These are phyloP conservation scores for Rhineura floridana DNA, from an alignment of 2,113 vertebrate genomes.

Conservation along the genomic window DNA sequence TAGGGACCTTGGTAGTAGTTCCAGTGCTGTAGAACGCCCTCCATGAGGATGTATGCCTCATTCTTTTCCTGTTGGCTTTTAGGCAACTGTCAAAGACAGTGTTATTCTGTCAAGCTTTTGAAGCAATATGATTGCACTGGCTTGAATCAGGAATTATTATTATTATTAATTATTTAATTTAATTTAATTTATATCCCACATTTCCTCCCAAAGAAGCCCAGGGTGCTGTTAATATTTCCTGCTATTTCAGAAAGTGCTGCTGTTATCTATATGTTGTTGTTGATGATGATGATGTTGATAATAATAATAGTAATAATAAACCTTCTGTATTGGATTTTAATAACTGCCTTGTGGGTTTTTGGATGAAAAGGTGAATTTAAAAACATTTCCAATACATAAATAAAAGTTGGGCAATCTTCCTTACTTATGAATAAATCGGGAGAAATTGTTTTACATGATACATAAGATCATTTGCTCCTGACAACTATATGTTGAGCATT, in stretches of 20 bases:
- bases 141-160: too few species aligned
- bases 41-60: background rate
- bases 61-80: background rate
- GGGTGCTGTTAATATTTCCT: background rate
- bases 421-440: background rate
- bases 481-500: background rate
- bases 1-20: background rate
- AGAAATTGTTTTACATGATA: background rate
- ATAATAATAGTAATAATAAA: background rate
- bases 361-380: background rate
- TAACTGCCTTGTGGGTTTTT: background rate
- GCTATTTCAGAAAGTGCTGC: too few species aligned
- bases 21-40: background rate
- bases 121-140: background rate
- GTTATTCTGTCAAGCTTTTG: background rate
- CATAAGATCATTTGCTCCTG: background rate
- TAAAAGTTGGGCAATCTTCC: background rate
- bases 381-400: background rate
- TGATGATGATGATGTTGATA: too few species aligned
- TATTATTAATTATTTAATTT: too few species aligned
- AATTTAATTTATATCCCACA: too few species aligned
- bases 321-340: background rate
- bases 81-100: background rate
- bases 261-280: too few species aligned
- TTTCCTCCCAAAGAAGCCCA: too few species aligned